Conservation (phyloP, 2,113 vertebrate genomes). For the Poecilia latipinna region DNA sequence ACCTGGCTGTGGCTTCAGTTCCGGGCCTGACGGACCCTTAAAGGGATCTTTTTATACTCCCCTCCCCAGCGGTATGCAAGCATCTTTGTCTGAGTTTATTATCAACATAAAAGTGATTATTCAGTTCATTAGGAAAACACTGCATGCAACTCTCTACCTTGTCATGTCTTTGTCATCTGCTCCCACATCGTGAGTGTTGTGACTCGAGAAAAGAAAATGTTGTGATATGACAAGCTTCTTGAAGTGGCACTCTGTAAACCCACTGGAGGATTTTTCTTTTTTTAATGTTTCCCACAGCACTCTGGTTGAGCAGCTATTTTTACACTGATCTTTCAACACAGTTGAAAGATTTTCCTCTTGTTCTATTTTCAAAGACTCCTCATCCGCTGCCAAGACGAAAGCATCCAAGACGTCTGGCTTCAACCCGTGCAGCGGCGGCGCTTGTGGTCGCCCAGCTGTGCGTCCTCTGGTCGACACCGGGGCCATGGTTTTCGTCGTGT, state of each 20-base stretch:
- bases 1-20: slow-evolving; percentile 88
- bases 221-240: slow-evolving; percentile 7
- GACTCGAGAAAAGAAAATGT: not conserved
- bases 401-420: slow-evolving; percentile 88
- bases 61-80: slow-evolving; percentile 83
- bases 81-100: slow-evolving; percentile 1
- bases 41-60: slow-evolving; percentile 90
- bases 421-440: slow-evolving; percentile 87
- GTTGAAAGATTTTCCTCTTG: slow-evolving; percentile 20
- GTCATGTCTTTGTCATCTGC: slow-evolving; percentile 20
- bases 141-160: slow-evolving; percentile 6
- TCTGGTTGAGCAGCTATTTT: slow-evolving; percentile 35
- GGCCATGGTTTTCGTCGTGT: slow-evolving; percentile 98
- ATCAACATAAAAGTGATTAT: slow-evolving; percentile 5
- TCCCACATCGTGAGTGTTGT: not conserved
- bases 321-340: slow-evolving; percentile 17
- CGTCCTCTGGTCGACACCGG: slow-evolving; percentile 95
- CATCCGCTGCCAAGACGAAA: slow-evolving; percentile 40
- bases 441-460: slow-evolving; percentile 89
- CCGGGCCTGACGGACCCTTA: slow-evolving; percentile 87
- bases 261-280: slow-evolving; percentile 20
- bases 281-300: not conserved
- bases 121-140: slow-evolving; percentile 20
- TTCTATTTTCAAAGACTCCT: slow-evolving; percentile 61
- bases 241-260: slow-evolving; percentile 28